Evolutionary conservation across 2,113 vertebrate species (phyloP).

Genomic region (Cebidichthys violaceus): DNA sequence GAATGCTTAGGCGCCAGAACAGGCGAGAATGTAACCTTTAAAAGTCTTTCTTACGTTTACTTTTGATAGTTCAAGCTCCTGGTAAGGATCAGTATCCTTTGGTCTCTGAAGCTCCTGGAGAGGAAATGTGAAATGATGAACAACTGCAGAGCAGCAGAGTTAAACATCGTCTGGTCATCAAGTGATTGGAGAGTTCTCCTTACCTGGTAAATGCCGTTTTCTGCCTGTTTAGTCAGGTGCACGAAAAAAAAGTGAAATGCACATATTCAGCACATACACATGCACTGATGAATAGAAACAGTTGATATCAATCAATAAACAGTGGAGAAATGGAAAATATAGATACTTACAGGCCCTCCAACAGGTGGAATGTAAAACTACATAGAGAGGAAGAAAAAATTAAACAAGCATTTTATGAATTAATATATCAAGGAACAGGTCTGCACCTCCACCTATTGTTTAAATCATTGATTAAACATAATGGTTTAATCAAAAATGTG

Average conservation of each 20-base stretch:
- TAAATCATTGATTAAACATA: neutral
- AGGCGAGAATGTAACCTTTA: neutral
- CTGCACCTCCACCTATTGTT: neutral
- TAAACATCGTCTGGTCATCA: neutral
- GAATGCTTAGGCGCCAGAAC: neutral
- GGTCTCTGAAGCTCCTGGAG: constrained; percentile 53
- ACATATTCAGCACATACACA: neutral
- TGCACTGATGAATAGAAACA: neutral
- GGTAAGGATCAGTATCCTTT: constrained; percentile 55
- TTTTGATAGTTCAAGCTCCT: constrained; percentile 52
- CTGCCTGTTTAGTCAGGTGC: constrained; percentile 4
- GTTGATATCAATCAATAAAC: neutral
- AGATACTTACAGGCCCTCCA: constrained; percentile 41
- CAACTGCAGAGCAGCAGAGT: neutral
- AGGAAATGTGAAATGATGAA: neutral
- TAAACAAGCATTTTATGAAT: neutral
- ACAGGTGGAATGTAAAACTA: constrained; percentile 31
- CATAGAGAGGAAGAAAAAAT: constrained; percentile 13
- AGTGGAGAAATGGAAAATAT: neutral
- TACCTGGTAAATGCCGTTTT: constrained; percentile 60
- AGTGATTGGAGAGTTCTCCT: neutral
- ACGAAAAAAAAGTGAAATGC: neutral
- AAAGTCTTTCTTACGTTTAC: constrained; percentile 44
- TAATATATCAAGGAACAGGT: neutral
- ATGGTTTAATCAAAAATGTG: neutral